phyloP scores from a whole-genome alignment of 2,888 invertebrate species.

The Himalopsyche kuldschensis region DNA sequence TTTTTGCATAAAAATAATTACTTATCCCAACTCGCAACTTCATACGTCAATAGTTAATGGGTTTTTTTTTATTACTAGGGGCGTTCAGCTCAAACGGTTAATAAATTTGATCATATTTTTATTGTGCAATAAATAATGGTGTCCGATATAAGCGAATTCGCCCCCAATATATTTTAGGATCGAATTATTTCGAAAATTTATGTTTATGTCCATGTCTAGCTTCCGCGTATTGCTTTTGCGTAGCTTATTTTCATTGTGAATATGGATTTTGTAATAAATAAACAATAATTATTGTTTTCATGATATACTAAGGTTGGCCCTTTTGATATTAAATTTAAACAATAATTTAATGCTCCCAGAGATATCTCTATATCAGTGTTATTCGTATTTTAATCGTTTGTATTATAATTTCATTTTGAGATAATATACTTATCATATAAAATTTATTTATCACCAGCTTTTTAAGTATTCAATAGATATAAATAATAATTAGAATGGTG shows the following conservation, averaged over 20 bases:
- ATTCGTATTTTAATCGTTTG: too few relatives aligned
- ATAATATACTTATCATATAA: too few relatives aligned
- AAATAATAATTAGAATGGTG: too few relatives aligned
- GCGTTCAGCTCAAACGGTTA: background rate
- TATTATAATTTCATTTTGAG: too few relatives aligned
- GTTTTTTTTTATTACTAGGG: background rate
- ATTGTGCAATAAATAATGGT: background rate
- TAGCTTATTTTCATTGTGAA: background rate
- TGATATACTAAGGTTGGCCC: too few relatives aligned
- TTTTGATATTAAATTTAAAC: too few relatives aligned
- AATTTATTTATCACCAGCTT: too few relatives aligned
- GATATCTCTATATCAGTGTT: too few relatives aligned
- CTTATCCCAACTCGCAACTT: background rate
- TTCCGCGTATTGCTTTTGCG: background rate
- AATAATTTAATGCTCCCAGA: too few relatives aligned
- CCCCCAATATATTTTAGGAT: background rate
- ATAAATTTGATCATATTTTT: background rate
- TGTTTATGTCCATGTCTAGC: background rate
- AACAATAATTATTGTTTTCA: too few relatives aligned
- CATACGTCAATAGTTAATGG: background rate
- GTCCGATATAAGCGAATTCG: background rate
- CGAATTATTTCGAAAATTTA: background rate
- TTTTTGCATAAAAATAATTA: constrained; percentile 10
- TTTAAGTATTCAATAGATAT: too few relatives aligned
- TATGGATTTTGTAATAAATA: background rate